Base-by-base conservation (phyloP, 2,797 vertebrate species). In the Sciurus carolinensis region DNA sequence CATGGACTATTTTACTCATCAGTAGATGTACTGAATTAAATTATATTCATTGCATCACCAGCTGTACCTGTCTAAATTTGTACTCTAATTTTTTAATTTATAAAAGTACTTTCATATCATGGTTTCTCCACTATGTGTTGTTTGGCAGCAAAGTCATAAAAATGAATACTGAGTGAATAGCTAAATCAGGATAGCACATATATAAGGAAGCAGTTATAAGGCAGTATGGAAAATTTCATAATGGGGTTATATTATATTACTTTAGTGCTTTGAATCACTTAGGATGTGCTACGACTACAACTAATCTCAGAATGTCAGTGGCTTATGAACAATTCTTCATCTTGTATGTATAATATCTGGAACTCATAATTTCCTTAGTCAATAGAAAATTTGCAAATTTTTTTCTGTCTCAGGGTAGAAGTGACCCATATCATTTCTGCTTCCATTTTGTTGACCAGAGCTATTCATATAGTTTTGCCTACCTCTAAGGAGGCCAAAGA, bases 71-170 rank as follows among this genome's bases (percentile, higher is more conserved):
- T 44, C 30, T 88, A 82, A 89, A 91, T 85, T 75, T 76, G 33
- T 64, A n/a, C 4, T 80, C 33, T 87, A 76, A 80, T 69, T 77
- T 93, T n/a, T 86, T 77, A 94, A 77, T 15, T 79, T 57, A 64
- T 44, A 50, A 77, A 91, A 57, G 44, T 50, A n/a, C 4, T 71
- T 44, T 86, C 15, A 81, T 82, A 59, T 71, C 71, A 87, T 75
- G 26, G 0, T 77, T 88, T 89, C 33, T 90, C 62, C 24, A 54
- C 5, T 91, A 52, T 24, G 13, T 71, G 12, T 42, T 69, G 5
- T 92, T 88, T 95, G 72, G 83, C 9, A 89, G 39, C 20, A 93
- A 71, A 91, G 5, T 14, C 77, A 73, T 5, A 54, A 82, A 92
- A 85, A 88, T 91, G 33, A 82, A n/a, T 85, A 24, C 30, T 11